Conservation (phyloP, 2,797 vertebrate species). For the Propithecus perrieri region DNA sequence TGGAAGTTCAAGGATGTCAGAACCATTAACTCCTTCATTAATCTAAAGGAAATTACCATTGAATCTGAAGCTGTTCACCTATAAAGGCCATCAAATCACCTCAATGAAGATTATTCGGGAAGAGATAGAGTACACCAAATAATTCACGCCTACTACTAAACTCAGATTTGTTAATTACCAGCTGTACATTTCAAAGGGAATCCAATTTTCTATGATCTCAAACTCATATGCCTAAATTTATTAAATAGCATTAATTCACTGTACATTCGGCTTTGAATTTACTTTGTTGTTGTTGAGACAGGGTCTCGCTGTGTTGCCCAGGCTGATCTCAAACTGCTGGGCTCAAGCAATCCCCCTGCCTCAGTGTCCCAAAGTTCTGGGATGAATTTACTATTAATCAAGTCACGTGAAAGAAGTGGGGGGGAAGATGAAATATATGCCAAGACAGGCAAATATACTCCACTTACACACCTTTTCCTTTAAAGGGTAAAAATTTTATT, state of each 20-base stretch:
- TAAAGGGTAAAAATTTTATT: constrained; percentile 85
- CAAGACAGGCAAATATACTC: constrained; percentile 11
- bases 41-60: neutral
- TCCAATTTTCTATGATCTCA: neutral
- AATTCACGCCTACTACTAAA: neutral
- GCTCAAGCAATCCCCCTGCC: neutral
- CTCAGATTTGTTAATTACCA: neutral
- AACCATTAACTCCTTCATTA: neutral
- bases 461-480: constrained; percentile 52
- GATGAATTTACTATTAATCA: neutral
- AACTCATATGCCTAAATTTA: neutral
- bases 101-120: neutral
- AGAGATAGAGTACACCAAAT: neutral
- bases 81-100: neutral
- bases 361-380: neutral
- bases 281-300: neutral
- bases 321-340: neutral
- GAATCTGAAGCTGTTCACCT: neutral
- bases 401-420: neutral
- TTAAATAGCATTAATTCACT: neutral
- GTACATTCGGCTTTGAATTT: neutral
- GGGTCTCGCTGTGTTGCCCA: neutral
- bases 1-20: neutral
- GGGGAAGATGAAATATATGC: neutral
- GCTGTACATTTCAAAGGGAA: neutral